Conservation (phyloP, 2,797 vertebrate genomes). For the Microhierax caerulescens region DNA sequence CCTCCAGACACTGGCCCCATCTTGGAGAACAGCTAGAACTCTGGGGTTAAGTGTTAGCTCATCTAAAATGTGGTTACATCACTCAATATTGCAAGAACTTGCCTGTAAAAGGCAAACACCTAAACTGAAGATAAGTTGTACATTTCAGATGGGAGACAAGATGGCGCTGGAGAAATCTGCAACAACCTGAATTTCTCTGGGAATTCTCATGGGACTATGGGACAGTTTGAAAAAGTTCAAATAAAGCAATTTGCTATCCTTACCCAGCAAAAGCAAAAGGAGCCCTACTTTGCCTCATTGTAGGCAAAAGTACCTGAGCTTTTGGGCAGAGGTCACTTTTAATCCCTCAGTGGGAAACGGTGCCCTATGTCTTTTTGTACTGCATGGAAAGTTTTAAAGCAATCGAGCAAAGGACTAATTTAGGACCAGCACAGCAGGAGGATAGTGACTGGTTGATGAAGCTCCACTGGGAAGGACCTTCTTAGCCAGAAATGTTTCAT, state of each 20-base stretch:
- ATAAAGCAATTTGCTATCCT: background rate
- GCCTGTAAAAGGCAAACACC: background rate
- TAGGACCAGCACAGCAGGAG: conserved; percentile 34
- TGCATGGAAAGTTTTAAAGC: background rate
- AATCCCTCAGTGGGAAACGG: background rate
- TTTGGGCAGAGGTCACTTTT: background rate
- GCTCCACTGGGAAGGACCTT: background rate
- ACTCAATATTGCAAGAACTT: background rate
- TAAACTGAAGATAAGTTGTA: accelerated
- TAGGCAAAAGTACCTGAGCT: background rate
- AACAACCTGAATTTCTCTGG: background rate
- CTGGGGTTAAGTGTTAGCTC: background rate
- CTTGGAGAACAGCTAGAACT: background rate
- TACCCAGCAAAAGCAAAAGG: background rate
- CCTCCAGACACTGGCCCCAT: background rate
- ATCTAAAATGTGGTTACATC: background rate
- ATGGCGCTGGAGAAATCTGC: background rate
- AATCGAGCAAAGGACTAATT: conserved; percentile 5
- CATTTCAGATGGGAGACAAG: background rate
- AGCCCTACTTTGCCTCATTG: background rate
- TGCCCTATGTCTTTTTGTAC: background rate
- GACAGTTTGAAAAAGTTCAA: background rate
- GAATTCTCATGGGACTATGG: background rate
- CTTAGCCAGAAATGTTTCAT: background rate
- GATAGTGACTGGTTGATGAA: background rate